These are phyloP conservation scores for Chelonus formosanus DNA, from an alignment of 2,888 invertebrate species.

Conservation along the genomic window DNA sequence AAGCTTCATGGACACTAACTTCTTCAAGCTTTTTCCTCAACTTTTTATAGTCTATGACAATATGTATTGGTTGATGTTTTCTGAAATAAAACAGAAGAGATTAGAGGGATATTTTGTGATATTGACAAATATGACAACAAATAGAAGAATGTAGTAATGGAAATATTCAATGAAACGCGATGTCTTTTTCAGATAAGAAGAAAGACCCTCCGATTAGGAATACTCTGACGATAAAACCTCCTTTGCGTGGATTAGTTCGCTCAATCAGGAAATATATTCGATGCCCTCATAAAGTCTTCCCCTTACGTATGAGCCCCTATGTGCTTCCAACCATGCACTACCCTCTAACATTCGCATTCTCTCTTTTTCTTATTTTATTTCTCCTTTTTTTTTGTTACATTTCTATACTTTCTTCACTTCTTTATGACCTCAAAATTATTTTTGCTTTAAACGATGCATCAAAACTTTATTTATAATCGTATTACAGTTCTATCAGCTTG, in stretches of 20 bases:
- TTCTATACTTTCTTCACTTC: no score
- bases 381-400: neutral
- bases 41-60: no score
- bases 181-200: conserved; percentile 25
- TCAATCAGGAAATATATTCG: conserved; percentile 62
- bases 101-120: conserved; percentile 10
- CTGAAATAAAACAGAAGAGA: neutral
- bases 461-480: conserved; percentile 13
- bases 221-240: conserved; percentile 58
- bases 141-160: conserved; percentile 3
- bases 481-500: no score
- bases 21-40: no score
- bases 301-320: conserved; percentile 53
- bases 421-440: no score
- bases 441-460: neutral
- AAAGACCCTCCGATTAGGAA: conserved; percentile 28
- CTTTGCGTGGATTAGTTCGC: conserved; percentile 63
- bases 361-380: neutral
- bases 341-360: conserved; percentile 20
- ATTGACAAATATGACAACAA: conserved; percentile 11
- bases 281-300: conserved; percentile 56
- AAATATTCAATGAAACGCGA: conserved; percentile 31
- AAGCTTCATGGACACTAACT: neutral
- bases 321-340: conserved; percentile 43
- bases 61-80: no score